Base-by-base conservation (phyloP, 2,797 vertebrate genomes). In the Vireo griseus region DNA sequence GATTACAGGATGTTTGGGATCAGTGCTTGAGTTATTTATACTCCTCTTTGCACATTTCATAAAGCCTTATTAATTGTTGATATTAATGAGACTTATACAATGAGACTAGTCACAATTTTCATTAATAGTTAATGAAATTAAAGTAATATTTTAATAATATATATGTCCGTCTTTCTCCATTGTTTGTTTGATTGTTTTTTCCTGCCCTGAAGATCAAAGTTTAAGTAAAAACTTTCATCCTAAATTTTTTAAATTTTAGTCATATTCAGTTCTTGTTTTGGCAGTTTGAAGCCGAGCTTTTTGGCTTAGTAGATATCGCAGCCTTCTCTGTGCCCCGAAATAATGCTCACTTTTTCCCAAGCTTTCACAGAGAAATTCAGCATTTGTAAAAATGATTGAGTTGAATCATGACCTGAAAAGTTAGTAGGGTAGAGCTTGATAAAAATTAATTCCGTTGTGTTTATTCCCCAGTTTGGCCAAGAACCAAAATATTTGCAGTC, bases 381-480 rank as follows among this genome's bases (percentile, higher is more conserved):
- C 29, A 42, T 67, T 87, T 84, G n/a, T 19, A 76, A 71, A 95
- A 93, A 69, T 44, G 26, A 91, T 33, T 75, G 29, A 58, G 40
- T 66, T 82, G 51, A 81, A 86, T 69, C 6, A 66, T n/a, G 47
- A 65, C 42, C 57, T 73, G 55, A 66, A 65, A 94, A 90, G 45
- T 90, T 72, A 74, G 26, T 47, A 77, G 51, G 29, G 55, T 63
- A 25, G 26, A 90, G 26, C n/a, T 61, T 72, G 28, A 84, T 81
- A 84, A 42, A 80, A 84, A 95, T 40, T 74, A 83, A 47, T 74
- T 89, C 33, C 74, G 28, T 76, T 82, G 51, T 75, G 66, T 74
- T 83, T 85, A 76, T 90, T 79, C 50, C 29, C n/a, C 68, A 82
- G 29, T 87, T 89, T 59, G 67, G 45, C 48, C 74, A 85, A 81